phyloP scores from a whole-genome alignment of 2,888 invertebrate species.

The Diogma glabrata region DNA sequence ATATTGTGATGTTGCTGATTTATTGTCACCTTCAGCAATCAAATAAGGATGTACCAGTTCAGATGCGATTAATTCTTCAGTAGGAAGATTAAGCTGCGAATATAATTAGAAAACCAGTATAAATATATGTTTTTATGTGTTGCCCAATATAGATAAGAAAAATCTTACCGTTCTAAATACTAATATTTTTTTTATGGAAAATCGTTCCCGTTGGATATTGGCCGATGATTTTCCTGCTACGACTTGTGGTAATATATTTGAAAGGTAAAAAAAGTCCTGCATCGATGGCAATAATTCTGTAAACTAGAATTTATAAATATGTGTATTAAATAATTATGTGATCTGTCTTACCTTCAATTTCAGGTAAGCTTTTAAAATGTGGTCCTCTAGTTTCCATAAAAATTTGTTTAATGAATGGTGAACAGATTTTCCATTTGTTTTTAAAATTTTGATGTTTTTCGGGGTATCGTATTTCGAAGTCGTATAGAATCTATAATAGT shows the following conservation, averaged over 20 bases:
- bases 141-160: not conserved
- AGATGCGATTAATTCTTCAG: not conserved
- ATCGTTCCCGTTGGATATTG: constrained; percentile 2
- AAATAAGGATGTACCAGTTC: constrained; percentile 1
- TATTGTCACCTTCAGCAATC: not conserved
- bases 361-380: not conserved
- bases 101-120: not conserved
- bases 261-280: not conserved
- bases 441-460: not conserved
- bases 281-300: not conserved
- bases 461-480: not conserved
- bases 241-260: constrained; percentile 1
- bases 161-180: not conserved
- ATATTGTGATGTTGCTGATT: not conserved
- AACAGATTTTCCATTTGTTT: not conserved
- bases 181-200: not conserved
- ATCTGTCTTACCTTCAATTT: not conserved
- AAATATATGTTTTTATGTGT: not conserved
- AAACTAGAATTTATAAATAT: constrained; percentile 1
- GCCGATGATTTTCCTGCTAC: not conserved
- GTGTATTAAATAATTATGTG: not conserved
- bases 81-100: not conserved
- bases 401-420: not conserved
- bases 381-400: not conserved
- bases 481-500: not conserved